phyloP scores from a whole-genome alignment of 2,888 invertebrate species.

The Papilio elwesi region DNA sequence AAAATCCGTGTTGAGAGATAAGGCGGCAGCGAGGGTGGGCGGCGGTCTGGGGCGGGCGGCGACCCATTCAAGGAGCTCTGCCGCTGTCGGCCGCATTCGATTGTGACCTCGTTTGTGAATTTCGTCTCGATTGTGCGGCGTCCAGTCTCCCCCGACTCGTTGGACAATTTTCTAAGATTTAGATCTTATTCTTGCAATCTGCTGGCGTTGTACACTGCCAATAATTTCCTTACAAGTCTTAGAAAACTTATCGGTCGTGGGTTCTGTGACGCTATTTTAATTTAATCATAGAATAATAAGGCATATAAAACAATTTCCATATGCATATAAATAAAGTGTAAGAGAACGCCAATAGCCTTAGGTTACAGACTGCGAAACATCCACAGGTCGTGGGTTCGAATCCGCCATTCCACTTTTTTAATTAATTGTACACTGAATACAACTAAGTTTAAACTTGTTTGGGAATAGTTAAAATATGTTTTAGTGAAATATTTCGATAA shows the following conservation, averaged over 20 bases:
- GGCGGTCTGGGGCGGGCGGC: neutral
- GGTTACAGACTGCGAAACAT: too few species aligned
- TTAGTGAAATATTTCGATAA: too few species aligned
- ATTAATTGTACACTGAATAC: too few species aligned
- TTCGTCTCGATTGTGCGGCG: constrained; percentile 28
- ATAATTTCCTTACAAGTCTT: neutral
- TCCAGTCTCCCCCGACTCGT: constrained; percentile 6
- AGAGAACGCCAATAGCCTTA: too few species aligned
- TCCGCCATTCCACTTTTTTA: too few species aligned
- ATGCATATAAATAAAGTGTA: too few species aligned
- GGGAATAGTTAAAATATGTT: too few species aligned
- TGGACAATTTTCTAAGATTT: constrained; percentile 12
- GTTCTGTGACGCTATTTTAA: neutral
- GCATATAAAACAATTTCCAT: too few species aligned
- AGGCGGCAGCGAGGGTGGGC: constrained; percentile 2
- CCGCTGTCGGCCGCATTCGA: constrained; percentile 19
- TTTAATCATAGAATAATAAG: neutral
- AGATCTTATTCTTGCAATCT: neutral
- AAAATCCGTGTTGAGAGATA: constrained; percentile 14
- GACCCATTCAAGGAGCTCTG: constrained; percentile 11
- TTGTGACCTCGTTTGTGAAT: constrained; percentile 21
- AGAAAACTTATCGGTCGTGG: neutral
- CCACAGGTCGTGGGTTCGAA: too few species aligned
- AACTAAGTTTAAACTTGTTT: too few species aligned
- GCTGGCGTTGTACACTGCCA: neutral